A percentile compares a stretch with the other conserved stretches of the same genome.
These are phyloP conservation scores for Polydrusus pterygomalis DNA, from an alignment of 2,888 invertebrate genomes.

Conservation along the genomic window DNA sequence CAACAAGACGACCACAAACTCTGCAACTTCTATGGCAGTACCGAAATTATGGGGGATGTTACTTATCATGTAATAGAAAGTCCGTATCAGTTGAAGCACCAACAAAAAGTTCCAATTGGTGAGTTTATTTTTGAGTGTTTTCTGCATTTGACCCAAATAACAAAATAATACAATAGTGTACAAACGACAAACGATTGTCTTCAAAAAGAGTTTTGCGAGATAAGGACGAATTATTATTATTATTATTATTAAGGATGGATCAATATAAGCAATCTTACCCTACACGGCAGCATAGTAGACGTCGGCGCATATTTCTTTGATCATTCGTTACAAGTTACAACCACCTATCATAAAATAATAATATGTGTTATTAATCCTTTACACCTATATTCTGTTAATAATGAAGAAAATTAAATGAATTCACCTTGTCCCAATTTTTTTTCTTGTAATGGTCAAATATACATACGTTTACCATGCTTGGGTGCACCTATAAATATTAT, in stretches of 20 bases:
- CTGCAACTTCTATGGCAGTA: constrained; percentile 93
- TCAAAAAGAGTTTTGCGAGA: too few species aligned
- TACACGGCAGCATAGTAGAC: too few species aligned
- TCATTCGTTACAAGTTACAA: too few species aligned
- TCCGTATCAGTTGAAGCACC: constrained; percentile 76
- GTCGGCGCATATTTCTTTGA: too few species aligned
- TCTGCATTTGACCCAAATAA: too few species aligned
- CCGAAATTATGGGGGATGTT: constrained; percentile 94
- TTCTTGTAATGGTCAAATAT: constrained; percentile 1
- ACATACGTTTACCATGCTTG: constrained; percentile 1
- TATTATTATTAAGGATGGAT: too few species aligned
- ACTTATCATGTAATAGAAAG: constrained; percentile 83
- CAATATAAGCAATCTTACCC: neutral
- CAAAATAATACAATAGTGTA: too few species aligned
- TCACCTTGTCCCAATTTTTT: constrained; percentile 26
- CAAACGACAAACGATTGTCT: too few species aligned
- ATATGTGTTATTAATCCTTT: neutral
- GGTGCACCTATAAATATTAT: neutral
- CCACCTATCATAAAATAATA: too few species aligned
- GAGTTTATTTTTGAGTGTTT: constrained; percentile 61
- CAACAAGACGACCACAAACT: constrained; percentile 79
- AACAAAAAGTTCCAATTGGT: constrained; percentile 89
- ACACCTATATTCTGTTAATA: neutral
- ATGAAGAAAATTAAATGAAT: neutral
- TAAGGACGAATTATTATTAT: too few species aligned